Base-by-base conservation (phyloP, 2,888 invertebrate species). In the Anorthoa munda region DNA sequence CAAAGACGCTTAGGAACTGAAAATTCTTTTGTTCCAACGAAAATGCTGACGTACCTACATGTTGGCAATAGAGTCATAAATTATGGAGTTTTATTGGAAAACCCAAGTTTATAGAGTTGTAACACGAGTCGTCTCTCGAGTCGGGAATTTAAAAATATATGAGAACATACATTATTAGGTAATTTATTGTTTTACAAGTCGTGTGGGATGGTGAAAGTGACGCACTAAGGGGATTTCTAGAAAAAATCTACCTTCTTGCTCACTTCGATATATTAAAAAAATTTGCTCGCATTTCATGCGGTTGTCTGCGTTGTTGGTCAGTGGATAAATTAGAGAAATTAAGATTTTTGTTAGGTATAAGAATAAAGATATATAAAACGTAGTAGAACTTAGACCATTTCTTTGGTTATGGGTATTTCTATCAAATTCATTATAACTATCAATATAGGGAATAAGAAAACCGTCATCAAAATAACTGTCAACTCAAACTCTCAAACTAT, bases 21-120 rank as follows among this genome's bases (percentile, higher is more conserved):
- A 81, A 59, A 67, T 18, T 60, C 77, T 65, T 68, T 79, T 77
- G 77, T 79, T 77, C 56, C 45, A 67, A 58, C 5, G 17, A 72
- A 79, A 77, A 64, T 26, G 59, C 79, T 81, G 66, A 81, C 60
- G n/a, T 56, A 18, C 58, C 26, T 69, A 56, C n/a, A 64, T 31
- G 55, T 63, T 53, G 15, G n/a, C 26, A 48, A 73, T 21, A 45
- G 51, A 53, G 39, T n/a, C 23, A 63, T 72, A 67, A 76, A 67
- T 72, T 66, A 53, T 51, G 39, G 48, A 67, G n/a, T 72, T 81
- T 81, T 72, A 77, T 76, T 79, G 66, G 48, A 55, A 58, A 51
- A 61, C 31, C 55, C 50, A 51, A 26, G 59, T 70, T 79, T 64
- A 66, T 53, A 13, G 55, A 61, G 13, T 11, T 39, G 18, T n/a